A percentile compares a stretch with the other conserved stretches of the same genome.
Evolutionary conservation across 2,797 vertebrate genomes (phyloP).

Genomic region (Oreochromis mossambicus): DNA sequence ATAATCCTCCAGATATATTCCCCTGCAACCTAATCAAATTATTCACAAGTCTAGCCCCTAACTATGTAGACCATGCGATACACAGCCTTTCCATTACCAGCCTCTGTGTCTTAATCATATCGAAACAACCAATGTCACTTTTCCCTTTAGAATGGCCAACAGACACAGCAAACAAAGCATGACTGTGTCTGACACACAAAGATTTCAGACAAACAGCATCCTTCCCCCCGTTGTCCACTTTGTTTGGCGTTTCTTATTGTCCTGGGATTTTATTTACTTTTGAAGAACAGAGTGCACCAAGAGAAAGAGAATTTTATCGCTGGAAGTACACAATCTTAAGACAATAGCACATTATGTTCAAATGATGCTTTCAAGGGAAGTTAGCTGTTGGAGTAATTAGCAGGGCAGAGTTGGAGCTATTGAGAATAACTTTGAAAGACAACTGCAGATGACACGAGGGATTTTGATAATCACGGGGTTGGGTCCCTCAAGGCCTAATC

Average conservation of each 20-base stretch:
- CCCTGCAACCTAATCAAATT: slow-evolving; percentile 86
- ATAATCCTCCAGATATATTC: slow-evolving; percentile 88
- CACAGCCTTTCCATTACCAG: slow-evolving; percentile 76
- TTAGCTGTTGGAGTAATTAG: slow-evolving; percentile 65
- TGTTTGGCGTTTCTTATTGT: slow-evolving; percentile 67
- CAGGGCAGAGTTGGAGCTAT: slow-evolving; percentile 59
- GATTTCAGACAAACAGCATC: slow-evolving; percentile 67
- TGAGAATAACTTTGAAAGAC: slow-evolving; percentile 71
- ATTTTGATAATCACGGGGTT: slow-evolving; percentile 70
- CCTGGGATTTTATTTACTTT: slow-evolving; percentile 68
- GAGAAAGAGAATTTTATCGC: slow-evolving; percentile 63
- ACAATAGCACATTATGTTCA: slow-evolving; percentile 68
- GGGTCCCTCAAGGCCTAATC: slow-evolving; percentile 67
- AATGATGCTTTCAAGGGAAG: slow-evolving; percentile 66
- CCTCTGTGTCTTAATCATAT: slow-evolving; percentile 74
- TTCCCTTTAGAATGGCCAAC: slow-evolving; percentile 74
- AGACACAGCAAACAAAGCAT: slow-evolving; percentile 66
- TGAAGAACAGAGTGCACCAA: slow-evolving; percentile 55
- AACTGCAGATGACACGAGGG: slow-evolving; percentile 70
- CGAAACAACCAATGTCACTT: slow-evolving; percentile 81
- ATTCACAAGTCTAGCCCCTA: slow-evolving; percentile 84
- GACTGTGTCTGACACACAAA: slow-evolving; percentile 68
- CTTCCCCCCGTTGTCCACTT: slow-evolving; percentile 63
- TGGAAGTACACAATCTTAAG: slow-evolving; percentile 54
- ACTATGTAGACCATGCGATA: slow-evolving; percentile 76